Evolutionary conservation across 2,797 vertebrate species (phyloP), one percentile per base, ranked within the genome.

Genomic region (Pangasius djambal): DNA sequence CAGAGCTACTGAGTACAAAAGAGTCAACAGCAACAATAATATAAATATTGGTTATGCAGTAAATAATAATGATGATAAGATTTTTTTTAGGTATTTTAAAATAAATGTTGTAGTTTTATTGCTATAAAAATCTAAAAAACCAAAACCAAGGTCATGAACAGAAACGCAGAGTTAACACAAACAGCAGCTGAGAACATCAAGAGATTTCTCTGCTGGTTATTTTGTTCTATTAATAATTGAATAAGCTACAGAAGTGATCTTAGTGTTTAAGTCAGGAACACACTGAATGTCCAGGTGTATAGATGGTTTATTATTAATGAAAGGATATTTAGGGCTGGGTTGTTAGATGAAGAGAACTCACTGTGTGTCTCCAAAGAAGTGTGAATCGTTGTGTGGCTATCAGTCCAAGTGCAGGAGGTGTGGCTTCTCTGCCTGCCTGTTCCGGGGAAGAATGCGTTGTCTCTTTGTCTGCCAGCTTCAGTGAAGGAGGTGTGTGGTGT

Each of bases 281-380:
- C 6, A 8, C 74, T n/a, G 12, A 86, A 88, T 91, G 88, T 89
- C 90, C 85, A 88, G 72, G 86, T 74, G n/a, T 79, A 85, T 81
- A 81, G 70, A 31, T 61, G 44, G 67, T 91, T 83, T 85, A 93
- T 93, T 92, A 88, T 91, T 90, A 92, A 89, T 91, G 87, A 88
- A 90, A 86, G 75, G 61, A 91, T 55, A 79, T 78, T 31, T 79
- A 55, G 12, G 44, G 2, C 44, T 50, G 44, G 1, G 9, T 50
- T 28, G 50, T 2, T 15, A 13, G 22, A 48, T 77, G 20, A 44
- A 1, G 12, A 50, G 22, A 77, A 50, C 74, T 74, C 69, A 77
- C 2, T 77, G 25, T 28, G 10, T 77, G 2, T 50, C 12, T 16
- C 4, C 74, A 50, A 77, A 77, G 25, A 50, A 50, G 4, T 50